Percentiles rank a stretch among this genome's conserved stretches.
Conservation (phyloP, 2,797 vertebrate genomes). For the Fistularia tabacaria region DNA sequence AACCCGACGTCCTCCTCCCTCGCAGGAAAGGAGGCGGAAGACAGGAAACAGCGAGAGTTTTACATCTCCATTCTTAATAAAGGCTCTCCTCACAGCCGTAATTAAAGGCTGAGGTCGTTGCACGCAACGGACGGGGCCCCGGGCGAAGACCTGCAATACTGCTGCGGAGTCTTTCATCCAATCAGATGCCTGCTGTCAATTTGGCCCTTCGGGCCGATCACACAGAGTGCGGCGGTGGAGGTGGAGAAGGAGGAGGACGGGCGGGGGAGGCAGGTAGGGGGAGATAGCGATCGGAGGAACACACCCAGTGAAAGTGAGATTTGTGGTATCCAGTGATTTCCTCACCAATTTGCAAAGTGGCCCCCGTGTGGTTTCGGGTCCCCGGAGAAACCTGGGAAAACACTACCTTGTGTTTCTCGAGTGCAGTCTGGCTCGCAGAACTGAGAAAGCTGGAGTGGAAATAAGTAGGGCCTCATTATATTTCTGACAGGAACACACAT, state of each 20-base stretch:
- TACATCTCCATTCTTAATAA: constrained; percentile 58
- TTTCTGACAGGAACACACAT: no score
- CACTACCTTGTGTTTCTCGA: not conserved
- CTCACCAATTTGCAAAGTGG: not conserved
- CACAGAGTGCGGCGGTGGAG: constrained; percentile 16
- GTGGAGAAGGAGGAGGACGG: constrained; percentile 26
- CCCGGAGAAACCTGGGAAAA: no score
- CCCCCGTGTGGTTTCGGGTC: not conserved
- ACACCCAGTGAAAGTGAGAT: constrained; percentile 26
- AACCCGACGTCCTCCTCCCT: no score
- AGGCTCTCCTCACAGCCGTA: constrained; percentile 67
- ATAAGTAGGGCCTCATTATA: no score
- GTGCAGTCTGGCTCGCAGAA: not conserved
- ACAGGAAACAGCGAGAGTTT: constrained; percentile 8
- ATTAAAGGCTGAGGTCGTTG: constrained; percentile 70
- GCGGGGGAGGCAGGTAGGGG: constrained; percentile 28
- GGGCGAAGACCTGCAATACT: constrained; percentile 51
- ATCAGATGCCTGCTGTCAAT: constrained; percentile 40
- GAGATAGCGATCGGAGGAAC: constrained; percentile 38
- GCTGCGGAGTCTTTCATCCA: constrained; percentile 44
- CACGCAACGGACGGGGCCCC: constrained; percentile 65
- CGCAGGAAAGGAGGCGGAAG: not conserved
- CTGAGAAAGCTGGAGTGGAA: no score
- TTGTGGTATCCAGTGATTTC: constrained; percentile 14
- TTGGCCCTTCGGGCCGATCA: constrained; percentile 49